Percentiles rank a stretch among this genome's conserved stretches.
phyloP scores from a whole-genome alignment of 2,797 vertebrate species.

The Moxostoma hubbsi region DNA sequence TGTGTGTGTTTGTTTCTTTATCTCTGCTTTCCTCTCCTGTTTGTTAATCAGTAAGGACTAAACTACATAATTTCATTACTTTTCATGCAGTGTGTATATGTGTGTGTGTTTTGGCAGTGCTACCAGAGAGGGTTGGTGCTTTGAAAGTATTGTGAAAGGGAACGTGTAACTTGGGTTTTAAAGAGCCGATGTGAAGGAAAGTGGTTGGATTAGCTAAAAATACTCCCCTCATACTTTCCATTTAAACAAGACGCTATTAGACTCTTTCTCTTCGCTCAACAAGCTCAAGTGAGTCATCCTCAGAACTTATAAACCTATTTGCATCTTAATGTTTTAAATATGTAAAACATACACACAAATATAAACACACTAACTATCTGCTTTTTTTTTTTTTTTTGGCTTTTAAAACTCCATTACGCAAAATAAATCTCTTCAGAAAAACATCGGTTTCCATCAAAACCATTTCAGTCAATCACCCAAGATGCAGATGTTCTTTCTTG shows the following conservation, averaged over 20 bases:
- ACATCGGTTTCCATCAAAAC: neutral
- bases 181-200: conserved; percentile 16
- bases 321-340: conserved; percentile 36
- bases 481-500: conserved; percentile 13
- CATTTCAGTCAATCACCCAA: conserved; percentile 13
- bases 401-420: conserved; percentile 8
- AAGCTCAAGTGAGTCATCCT: conserved; percentile 39
- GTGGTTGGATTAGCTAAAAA: conserved; percentile 30
- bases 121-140: neutral
- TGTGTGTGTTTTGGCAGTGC: conserved; percentile 12
- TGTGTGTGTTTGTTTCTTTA: conserved; percentile 18
- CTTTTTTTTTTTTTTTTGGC: neutral
- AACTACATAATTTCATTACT: conserved; percentile 7
- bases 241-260: conserved; percentile 23
- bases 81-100: neutral
- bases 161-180: neutral
- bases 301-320: conserved; percentile 23
- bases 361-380: neutral
- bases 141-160: conserved; percentile 20
- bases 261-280: neutral
- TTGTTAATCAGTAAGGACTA: conserved; percentile 26
- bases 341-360: neutral
- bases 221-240: conserved; percentile 1
- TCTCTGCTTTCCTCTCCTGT: neutral
- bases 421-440: conserved; percentile 4